Evolutionary conservation across 2,113 vertebrate genomes (phyloP).

Genomic region (Anser cygnoides): DNA sequence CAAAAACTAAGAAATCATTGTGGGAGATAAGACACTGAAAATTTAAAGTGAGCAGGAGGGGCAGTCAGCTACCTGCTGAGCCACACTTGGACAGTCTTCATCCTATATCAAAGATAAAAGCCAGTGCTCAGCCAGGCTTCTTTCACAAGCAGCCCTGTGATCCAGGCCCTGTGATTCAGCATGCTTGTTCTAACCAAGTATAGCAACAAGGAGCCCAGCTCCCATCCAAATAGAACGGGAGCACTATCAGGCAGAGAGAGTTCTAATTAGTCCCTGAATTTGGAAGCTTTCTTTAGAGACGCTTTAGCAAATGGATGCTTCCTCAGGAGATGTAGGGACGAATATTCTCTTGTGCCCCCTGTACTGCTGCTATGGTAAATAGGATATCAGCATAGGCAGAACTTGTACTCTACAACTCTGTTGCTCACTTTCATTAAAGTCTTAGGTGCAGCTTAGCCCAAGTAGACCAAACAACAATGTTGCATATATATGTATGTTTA

Average conservation of each 20-base stretch:
- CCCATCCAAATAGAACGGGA: neutral
- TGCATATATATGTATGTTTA: neutral
- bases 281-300: neutral
- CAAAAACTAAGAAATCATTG: neutral
- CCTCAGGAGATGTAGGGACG: neutral
- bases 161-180: neutral
- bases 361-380: neutral
- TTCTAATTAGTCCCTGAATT: neutral
- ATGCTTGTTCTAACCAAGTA: neutral
- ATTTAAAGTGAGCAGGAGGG: neutral
- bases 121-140: neutral
- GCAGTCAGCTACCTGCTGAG: neutral
- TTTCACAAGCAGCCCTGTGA: neutral
- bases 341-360: neutral
- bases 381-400: accelerated
- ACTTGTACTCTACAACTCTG: neutral
- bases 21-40: neutral
- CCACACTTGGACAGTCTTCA: neutral
- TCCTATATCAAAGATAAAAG: neutral
- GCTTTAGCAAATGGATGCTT: neutral
- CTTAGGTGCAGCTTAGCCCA: neutral
- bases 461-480: neutral
- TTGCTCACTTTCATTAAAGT: neutral
- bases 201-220: neutral
- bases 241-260: neutral